Percentiles rank a stretch among this genome's conserved stretches.
Conservation (phyloP, 1,140 invertebrate genomes). For the Ctenoplectra terminalis region DNA sequence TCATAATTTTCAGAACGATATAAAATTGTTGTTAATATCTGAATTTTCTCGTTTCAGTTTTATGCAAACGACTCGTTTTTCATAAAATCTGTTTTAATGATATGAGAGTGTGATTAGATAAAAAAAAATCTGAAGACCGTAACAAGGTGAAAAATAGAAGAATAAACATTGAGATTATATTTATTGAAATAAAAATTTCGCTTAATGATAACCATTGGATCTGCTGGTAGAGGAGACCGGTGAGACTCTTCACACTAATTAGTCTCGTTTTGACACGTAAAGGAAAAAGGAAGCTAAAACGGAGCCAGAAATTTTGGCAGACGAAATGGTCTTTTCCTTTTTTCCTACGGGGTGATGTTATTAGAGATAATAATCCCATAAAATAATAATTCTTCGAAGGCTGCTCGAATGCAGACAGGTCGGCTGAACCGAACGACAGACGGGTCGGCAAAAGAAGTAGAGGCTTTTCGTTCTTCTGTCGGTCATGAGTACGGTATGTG, state of each 20-base stretch:
- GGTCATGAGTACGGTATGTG: slow-evolving; percentile 55
- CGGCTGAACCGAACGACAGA: slow-evolving; percentile 53
- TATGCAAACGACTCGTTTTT: no score
- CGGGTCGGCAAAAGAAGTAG: slow-evolving; percentile 54
- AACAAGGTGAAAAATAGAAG: no score
- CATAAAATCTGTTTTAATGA: no score
- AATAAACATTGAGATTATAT: no score
- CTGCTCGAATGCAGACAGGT: slow-evolving; percentile 61
- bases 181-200: no score
- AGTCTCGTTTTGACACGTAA: neutral
- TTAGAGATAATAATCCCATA: slow-evolving; percentile 82
- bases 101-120: no score
- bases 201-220: no score
- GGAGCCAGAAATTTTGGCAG: slow-evolving; percentile 44
- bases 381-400: slow-evolving; percentile 78
- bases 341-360: slow-evolving; percentile 71
- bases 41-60: no score
- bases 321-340: slow-evolving; percentile 48
- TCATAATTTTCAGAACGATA: no score
- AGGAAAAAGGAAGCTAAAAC: neutral
- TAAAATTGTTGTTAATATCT: no score
- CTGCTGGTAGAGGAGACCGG: no score
- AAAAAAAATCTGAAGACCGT: no score
- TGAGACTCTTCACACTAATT: neutral
- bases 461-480: slow-evolving; percentile 69